Conservation (phyloP, 2,797 vertebrate species). For the Remorina albescens region DNA sequence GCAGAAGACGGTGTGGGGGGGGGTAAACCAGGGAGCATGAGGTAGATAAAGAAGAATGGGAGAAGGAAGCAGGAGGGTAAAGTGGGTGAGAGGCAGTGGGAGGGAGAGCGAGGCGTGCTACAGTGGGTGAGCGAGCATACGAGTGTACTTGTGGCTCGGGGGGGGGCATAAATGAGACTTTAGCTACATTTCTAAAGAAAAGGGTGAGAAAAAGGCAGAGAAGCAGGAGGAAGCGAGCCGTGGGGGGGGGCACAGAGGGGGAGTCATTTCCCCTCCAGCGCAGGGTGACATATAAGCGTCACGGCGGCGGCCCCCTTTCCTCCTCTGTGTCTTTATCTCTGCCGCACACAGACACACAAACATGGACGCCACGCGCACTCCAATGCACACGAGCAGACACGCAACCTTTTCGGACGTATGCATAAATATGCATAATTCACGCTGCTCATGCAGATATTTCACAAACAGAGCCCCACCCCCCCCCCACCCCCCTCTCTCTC, state of each 20-base stretch:
- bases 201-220: conserved; percentile 60
- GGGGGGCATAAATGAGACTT: conserved; percentile 17
- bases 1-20: conserved; percentile 37
- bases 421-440: conserved; percentile 57
- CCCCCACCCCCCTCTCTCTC: conserved; percentile 19
- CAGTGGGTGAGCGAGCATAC: conserved; percentile 26
- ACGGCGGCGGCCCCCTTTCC: conserved; percentile 40
- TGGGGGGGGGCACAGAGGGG: conserved; percentile 63
- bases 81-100: conserved; percentile 38
- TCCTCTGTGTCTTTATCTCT: conserved; percentile 65
- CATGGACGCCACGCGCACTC: conserved; percentile 33
- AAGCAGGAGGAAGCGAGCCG: conserved; percentile 62
- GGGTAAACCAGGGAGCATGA: conserved; percentile 59
- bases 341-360: conserved; percentile 56
- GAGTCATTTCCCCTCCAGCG: conserved; percentile 77
- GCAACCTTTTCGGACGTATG: conserved; percentile 56
- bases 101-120: conserved; percentile 36
- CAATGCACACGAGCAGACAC: conserved; percentile 47
- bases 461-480: conserved; percentile 27
- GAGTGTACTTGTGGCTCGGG: conserved; percentile 37
- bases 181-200: conserved; percentile 64
- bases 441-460: conserved; percentile 39
- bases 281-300: conserved; percentile 79
- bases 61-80: conserved; percentile 44
- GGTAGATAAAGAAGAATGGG: conserved; percentile 65